Conservation (phyloP, 2,797 vertebrate genomes). For the Helostoma temminkii region DNA sequence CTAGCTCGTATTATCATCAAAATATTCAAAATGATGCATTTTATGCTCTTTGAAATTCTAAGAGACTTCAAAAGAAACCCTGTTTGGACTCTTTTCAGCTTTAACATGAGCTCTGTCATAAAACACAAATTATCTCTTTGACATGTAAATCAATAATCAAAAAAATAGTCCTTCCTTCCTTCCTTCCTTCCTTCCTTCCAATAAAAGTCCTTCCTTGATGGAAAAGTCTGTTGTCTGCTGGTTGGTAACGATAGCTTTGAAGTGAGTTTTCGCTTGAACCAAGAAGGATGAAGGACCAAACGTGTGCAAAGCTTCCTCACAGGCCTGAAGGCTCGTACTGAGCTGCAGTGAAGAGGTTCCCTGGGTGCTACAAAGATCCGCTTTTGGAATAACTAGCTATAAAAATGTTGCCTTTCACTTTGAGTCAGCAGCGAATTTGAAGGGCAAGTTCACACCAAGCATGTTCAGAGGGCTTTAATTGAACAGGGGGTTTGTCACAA, state of each 20-base stretch:
- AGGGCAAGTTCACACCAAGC: slow-evolving; percentile 13
- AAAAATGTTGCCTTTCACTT: background rate
- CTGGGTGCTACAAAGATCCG: background rate
- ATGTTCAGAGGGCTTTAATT: background rate
- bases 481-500: background rate
- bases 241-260: slow-evolving; percentile 1
- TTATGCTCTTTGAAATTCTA: background rate
- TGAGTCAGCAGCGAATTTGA: slow-evolving; percentile 17
- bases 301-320: slow-evolving; percentile 2
- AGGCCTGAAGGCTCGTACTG: slow-evolving; percentile 11
- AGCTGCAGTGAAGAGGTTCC: slow-evolving; percentile 1
- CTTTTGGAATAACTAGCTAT: slow-evolving; percentile 6
- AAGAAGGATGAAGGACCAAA: slow-evolving; percentile 5
- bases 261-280: background rate
- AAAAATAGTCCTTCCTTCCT: too few relatives aligned
- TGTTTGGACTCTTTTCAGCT: background rate
- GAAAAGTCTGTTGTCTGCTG: slow-evolving; percentile 17
- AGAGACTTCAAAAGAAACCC: background rate
- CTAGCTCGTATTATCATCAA: too few relatives aligned
- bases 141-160: slow-evolving; percentile 1
- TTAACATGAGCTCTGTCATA: background rate
- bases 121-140: background rate
- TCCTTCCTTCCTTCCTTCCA: too few relatives aligned
- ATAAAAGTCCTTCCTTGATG: background rate
- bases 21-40: background rate